These are phyloP conservation scores for Thysanoteuthis rhombus DNA, from an alignment of 2,888 invertebrate genomes.

Conservation along the genomic window DNA sequence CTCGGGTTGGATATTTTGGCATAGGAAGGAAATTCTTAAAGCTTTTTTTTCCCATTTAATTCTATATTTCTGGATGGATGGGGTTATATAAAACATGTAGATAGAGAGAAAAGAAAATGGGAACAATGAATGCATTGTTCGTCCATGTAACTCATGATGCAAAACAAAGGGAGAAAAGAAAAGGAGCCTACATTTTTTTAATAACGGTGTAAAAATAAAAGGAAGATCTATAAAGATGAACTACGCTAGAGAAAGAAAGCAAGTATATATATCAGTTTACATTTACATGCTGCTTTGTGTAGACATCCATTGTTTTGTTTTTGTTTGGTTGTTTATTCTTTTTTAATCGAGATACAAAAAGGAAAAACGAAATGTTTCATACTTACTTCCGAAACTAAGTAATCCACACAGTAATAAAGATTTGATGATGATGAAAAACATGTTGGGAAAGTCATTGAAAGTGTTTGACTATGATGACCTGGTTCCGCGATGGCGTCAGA, in stretches of 20 bases:
- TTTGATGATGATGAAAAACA: slow-evolving; percentile 30
- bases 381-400: slow-evolving; percentile 29
- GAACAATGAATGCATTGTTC: background rate
- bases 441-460: slow-evolving; percentile 31
- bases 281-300: background rate
- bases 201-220: too few species aligned
- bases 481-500: slow-evolving; percentile 27
- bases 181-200: background rate
- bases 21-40: background rate
- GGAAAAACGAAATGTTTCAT: background rate
- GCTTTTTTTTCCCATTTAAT: background rate
- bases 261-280: background rate
- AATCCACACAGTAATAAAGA: slow-evolving; percentile 28
- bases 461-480: slow-evolving; percentile 23
- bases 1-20: background rate
- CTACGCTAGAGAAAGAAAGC: background rate
- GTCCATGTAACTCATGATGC: background rate
- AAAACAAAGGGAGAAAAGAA: background rate
- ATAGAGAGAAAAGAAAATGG: background rate
- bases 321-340: background rate
- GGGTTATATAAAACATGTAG: background rate
- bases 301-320: background rate
- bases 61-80: too few species aligned
- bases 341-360: too few species aligned
- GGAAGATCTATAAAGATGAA: too few species aligned